Base-by-base conservation (phyloP, 2,797 vertebrate species). In the Odontamblyopus rebecca region DNA sequence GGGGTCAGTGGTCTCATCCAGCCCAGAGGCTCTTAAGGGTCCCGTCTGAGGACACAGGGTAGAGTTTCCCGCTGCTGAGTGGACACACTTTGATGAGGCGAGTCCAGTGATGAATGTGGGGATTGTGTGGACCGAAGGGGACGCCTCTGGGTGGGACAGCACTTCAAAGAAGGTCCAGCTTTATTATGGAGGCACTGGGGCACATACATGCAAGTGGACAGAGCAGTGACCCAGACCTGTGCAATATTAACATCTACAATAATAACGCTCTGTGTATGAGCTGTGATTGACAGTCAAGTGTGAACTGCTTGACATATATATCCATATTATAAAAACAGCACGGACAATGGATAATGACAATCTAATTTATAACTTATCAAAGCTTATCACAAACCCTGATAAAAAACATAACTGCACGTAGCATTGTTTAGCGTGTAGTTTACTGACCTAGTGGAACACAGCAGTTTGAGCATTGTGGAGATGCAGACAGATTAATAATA, bases 161-260 rank as follows among this genome's bases (percentile, higher is more conserved):
- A 90, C 77, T 93, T 94, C 92, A 94, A 94, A 94, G 91, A 75
- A 87, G 73, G 84, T 78, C 78, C 76, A 75, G 70, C 88, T 91
- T 93, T 92, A 93, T 93, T 94, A 90, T 88, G 85, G 81, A 83
- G 80, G 77, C 85, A 30, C 81, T 67, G 69, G 89, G 81, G 88
- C 86, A 93, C 91, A 90, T 91, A 93, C 91, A 61, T 27, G 90
- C 86, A 85, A 89, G 72, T 78, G 87, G 89, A 89, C 90, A 68
- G 85, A 84, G 82, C 87, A 74, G 62, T 18, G 73, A 71, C 70
- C 63, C 23, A 48, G 6, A 53, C 44, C 48, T 53, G 11, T 9
- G 44, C 48, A 30, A 29, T 67, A 67, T 67, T 67, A 51, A 29
- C 53, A 29, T 30, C 44, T 53, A 53, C 32, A 67, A 66, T 53